Percentiles rank a stretch among this genome's conserved stretches.
Conservation (phyloP, 1,140 invertebrate genomes). For the Helicoverpa armigera region DNA sequence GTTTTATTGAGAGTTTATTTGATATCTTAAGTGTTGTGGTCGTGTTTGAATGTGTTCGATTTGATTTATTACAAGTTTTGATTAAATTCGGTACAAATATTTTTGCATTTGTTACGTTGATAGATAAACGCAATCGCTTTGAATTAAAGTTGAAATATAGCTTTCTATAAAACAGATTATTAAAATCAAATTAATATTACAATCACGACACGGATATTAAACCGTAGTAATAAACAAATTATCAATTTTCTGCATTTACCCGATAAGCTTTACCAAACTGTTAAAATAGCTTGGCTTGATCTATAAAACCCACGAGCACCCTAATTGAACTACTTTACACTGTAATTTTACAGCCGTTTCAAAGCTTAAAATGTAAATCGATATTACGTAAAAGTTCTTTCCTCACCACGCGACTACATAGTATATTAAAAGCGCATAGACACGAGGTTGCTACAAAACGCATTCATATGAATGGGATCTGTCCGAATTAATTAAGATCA, state of each 20-base stretch:
- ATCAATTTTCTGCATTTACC: too few species aligned
- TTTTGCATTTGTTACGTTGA: too few species aligned
- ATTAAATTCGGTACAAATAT: background rate
- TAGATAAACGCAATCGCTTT: too few species aligned
- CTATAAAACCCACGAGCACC: too few species aligned
- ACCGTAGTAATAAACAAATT: too few species aligned
- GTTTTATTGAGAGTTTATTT: background rate
- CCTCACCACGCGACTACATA: background rate
- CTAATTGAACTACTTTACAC: background rate
- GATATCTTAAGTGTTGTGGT: background rate
- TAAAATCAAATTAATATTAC: too few species aligned
- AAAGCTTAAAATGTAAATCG: background rate
- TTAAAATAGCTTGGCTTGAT: too few species aligned
- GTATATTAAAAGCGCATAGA: background rate
- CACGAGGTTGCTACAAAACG: conserved; percentile 5
- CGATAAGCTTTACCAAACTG: too few species aligned
- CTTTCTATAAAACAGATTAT: too few species aligned
- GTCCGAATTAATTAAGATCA: conserved; percentile 37
- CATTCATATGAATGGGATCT: conserved; percentile 35
- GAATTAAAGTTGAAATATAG: too few species aligned
- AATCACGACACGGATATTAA: too few species aligned
- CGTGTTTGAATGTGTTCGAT: background rate
- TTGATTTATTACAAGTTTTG: background rate
- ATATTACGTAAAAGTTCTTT: conserved; percentile 19
- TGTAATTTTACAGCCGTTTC: background rate